Evolutionary conservation across 2,113 vertebrate species (phyloP).

Genomic region (Ondatra zibethicus): DNA sequence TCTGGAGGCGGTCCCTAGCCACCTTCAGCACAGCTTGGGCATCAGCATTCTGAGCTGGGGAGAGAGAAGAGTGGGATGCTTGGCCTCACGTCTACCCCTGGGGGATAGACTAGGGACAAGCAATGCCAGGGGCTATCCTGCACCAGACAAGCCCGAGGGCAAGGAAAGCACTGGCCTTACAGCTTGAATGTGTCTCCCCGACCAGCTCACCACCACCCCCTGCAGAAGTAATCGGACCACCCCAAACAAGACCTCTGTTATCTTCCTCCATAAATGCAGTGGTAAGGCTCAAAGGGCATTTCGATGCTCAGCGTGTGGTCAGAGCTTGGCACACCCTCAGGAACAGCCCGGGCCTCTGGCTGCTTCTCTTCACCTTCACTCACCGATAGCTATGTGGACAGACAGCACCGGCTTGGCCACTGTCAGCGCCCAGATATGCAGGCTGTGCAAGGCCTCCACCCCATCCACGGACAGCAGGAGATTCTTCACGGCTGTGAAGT

Average conservation of each 20-base stretch:
- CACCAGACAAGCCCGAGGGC: neutral
- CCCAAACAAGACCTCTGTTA: neutral
- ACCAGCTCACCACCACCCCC: neutral
- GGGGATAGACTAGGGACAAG: neutral
- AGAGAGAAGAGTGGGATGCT: neutral
- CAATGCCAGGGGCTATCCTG: neutral
- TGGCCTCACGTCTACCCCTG: neutral
- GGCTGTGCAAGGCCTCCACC: slow-evolving; percentile 90
- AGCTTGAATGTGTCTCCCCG: neutral
- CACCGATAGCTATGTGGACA: slow-evolving; percentile 91
- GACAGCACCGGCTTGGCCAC: slow-evolving; percentile 88
- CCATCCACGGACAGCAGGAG: slow-evolving; percentile 89
- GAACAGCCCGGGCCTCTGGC: neutral
- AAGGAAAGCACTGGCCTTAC: neutral
- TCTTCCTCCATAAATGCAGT: neutral
- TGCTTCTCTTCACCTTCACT: slow-evolving; percentile 35
- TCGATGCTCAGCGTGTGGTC: neutral
- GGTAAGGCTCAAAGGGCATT: neutral
- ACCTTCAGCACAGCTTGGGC: slow-evolving; percentile 88
- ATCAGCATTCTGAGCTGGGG: slow-evolving; percentile 82
- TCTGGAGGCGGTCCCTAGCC: slow-evolving; percentile 85
- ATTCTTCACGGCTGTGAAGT: slow-evolving; percentile 86
- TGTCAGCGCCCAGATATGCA: slow-evolving; percentile 94
- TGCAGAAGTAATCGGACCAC: neutral
- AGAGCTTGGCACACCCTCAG: fast-evolving